phyloP scores from a whole-genome alignment of 2,888 invertebrate genomes.

The Noctua pronuba region DNA sequence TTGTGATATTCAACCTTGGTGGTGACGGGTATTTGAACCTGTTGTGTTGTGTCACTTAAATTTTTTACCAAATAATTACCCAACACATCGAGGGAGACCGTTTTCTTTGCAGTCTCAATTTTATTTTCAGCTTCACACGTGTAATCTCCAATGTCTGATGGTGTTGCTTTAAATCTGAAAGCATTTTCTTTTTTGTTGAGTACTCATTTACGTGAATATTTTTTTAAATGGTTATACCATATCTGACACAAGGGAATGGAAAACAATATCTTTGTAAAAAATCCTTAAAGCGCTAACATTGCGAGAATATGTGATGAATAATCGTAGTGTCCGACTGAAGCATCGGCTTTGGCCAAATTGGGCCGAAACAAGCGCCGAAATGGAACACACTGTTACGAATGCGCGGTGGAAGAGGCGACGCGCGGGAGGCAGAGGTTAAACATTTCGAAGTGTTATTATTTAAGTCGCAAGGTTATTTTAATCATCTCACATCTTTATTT shows the following conservation, averaged over 20 bases:
- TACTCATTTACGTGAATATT: background rate
- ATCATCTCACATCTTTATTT: too few species aligned
- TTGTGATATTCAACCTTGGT: background rate
- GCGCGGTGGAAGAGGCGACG: too few species aligned
- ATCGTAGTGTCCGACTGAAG: background rate
- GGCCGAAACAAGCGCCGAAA: too few species aligned
- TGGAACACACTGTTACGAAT: too few species aligned
- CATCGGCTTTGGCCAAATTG: background rate
- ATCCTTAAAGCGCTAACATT: background rate
- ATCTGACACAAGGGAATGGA: background rate
- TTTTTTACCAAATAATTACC: background rate
- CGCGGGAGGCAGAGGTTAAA: too few species aligned
- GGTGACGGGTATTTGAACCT: background rate
- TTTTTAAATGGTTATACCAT: background rate
- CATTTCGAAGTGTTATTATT: too few species aligned
- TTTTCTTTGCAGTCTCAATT: background rate
- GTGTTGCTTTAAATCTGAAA: slow-evolving; percentile 1
- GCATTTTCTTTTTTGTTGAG: background rate
- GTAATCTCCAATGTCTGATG: background rate
- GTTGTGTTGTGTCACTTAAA: background rate
- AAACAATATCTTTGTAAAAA: background rate
- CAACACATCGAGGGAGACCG: background rate
- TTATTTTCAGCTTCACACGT: background rate
- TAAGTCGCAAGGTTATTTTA: too few species aligned
- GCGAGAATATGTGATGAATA: background rate